Evolutionary conservation across 2,797 vertebrate species (phyloP), one percentile per base, ranked within the genome.

Genomic region (Oceanodroma leucorhoa): DNA sequence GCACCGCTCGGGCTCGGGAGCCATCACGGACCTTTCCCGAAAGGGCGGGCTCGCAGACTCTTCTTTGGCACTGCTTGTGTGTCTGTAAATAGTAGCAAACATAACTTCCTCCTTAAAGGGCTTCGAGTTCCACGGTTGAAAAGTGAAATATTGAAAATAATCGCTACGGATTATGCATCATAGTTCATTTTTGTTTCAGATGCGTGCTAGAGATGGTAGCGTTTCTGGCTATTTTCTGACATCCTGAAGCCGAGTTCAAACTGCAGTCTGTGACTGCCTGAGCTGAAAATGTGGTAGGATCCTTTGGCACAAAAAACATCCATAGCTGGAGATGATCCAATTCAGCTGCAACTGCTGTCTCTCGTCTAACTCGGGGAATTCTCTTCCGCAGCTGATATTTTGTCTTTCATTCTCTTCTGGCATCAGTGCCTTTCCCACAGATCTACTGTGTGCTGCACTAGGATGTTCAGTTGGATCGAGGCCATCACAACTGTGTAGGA

Each of bases 351-450:
- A 78, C 89, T 87, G 65, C 82, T 65, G 30, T 43, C 69, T 76
- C 76, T 24, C n/a, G 0, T 53, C 46, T 76, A 50, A 65, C 55
- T 45, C 4, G 0, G 36, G 69, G 77, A 79, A 66, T 93, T 95
- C 60, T 91, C 58, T 82, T 82, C 62, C 2, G 0, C 91, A 86
- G 66, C 72, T 77, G 94, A 87, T 93, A 41, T 40, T 95, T 84
- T 93, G 83, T 32, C 73, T 91, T 91, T 91, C 71, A 2, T 75
- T 80, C 78, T 61, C 57, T 78, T 29, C 85, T 94, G 91, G 90
- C 95, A 87, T 11, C 26, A 0, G 15, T 70, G 94, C 83, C 88
- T 94, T 95, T 94, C 93, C 93, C 93, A 93, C 80, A 91, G 62
- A 83, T 53, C 40, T 29, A 11, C 79, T 65, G 65, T 43, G 73